Conservation (phyloP, 2,888 invertebrate genomes). For the Callyntrura sp. region DNA sequence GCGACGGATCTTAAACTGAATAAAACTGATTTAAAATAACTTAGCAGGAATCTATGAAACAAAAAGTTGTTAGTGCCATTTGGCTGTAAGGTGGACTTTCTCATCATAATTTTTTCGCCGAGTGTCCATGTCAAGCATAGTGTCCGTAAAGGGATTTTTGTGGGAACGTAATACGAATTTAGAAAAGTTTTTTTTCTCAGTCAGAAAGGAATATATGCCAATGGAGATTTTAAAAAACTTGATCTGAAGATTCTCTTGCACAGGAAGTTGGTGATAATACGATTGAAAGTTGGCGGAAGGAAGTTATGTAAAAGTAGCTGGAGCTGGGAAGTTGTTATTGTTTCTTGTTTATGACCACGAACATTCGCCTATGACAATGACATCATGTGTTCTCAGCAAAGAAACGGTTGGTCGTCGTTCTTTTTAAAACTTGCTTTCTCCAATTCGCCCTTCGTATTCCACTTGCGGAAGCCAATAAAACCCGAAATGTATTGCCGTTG, state of each 20-base stretch:
- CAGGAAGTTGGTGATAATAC: slow-evolving; percentile 9
- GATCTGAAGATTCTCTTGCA: slow-evolving; percentile 1
- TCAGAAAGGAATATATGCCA: not conserved
- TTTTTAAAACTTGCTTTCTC: not conserved
- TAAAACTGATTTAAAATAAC: slow-evolving; percentile 21
- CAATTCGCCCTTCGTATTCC: slow-evolving; percentile 17
- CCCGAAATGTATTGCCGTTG: slow-evolving; percentile 64
- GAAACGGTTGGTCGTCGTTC: slow-evolving; percentile 42
- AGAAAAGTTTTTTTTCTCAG: too few species aligned
- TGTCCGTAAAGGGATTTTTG: slow-evolving; percentile 1
- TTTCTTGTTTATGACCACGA: slow-evolving; percentile 73
- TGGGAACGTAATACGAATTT: too few species aligned
- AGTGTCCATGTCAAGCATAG: slow-evolving; percentile 41
- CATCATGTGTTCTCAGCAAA: slow-evolving; percentile 52
- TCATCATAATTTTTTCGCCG: slow-evolving; percentile 29
- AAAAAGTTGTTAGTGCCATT: slow-evolving; percentile 22
- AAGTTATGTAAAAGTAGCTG: slow-evolving; percentile 46
- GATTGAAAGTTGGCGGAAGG: slow-evolving; percentile 47
- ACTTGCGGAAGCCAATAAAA: slow-evolving; percentile 70
- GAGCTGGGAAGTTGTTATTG: slow-evolving; percentile 68
- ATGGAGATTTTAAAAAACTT: slow-evolving; percentile 32
- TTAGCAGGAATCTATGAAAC: not conserved
- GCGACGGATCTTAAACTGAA: not conserved
- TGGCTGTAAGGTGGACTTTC: slow-evolving; percentile 5
- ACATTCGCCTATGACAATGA: slow-evolving; percentile 53